Base-by-base conservation (phyloP, 2,797 vertebrate genomes). In the Xiphorhynchus erythropygius region DNA sequence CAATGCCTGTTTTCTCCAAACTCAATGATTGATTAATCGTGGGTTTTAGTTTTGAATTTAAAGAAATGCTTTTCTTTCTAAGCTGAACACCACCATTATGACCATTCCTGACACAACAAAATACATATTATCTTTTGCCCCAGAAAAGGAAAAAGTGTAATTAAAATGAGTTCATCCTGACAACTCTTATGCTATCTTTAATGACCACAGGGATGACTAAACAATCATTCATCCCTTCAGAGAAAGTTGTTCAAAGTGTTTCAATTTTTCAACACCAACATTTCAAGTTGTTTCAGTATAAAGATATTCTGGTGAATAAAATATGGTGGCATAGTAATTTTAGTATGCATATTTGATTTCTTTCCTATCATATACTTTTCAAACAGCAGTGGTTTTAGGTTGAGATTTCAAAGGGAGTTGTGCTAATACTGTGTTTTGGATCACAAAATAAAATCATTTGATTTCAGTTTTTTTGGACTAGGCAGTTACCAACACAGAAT, bases 11-110 rank as follows among this genome's bases (percentile, higher is more conserved):
- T 91, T 67, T 28, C 30, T 50, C 53, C n/a, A 63, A 41, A 25
- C 19, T 41, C 2, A 1, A 2, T 53, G 13, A 23, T 25, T 44
- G 7, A 49, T 84, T 32, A 62, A 0, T 41, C 15, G 15, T 14
- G 11, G 13, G 7, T 15, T 74, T 67, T 33, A 67, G 53, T 23
- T 68, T 35, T 41, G 6, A 53, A 53, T 57, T 71, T 89, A 69
- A 44, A 53, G n/a, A 19, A 74, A 56, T 46, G 3, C 9, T 74
- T 64, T 57, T 33, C 30, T 84, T 89, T 62, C 50, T 30, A 18
- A 28, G 3, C 22, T 63, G 56, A 69, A 57, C n/a, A 39, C 5
- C 12, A 33, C 33, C 23, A 2, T 18, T 35, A 2, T 33, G 18
- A 33, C 18, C 13, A 13, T 41, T 82, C 18, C 35, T 69, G 39